These are phyloP conservation scores for Tichodroma muraria DNA, from an alignment of 2,113 vertebrate species.

Conservation along the genomic window DNA sequence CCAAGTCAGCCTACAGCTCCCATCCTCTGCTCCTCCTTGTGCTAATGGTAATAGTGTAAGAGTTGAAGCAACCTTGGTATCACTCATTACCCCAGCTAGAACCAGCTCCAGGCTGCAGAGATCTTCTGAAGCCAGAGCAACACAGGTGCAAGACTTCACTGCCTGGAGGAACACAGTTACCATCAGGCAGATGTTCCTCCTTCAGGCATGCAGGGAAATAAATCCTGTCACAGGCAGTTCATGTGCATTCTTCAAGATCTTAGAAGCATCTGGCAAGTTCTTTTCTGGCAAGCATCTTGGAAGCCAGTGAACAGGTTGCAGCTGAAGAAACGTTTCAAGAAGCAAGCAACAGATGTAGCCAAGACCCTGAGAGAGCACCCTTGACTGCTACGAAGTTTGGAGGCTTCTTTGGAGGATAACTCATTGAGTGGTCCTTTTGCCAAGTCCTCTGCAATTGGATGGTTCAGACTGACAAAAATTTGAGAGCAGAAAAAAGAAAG, in stretches of 20 bases:
- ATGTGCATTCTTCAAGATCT: background rate
- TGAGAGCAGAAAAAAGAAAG: background rate
- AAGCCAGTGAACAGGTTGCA: background rate
- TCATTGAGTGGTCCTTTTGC: background rate
- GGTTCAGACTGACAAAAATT: background rate
- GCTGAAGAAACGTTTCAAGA: background rate
- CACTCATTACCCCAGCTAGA: background rate
- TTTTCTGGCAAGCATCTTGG: background rate
- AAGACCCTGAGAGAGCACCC: background rate
- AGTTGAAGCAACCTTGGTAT: background rate
- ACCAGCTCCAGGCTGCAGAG: background rate
- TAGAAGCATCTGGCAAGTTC: background rate
- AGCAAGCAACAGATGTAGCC: background rate
- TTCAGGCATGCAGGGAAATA: background rate
- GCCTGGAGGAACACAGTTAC: background rate
- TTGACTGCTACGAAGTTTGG: background rate
- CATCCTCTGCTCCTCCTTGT: background rate
- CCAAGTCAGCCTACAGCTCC: background rate
- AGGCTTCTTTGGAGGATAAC: background rate
- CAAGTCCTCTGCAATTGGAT: background rate
- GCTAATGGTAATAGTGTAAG: background rate
- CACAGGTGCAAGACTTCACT: fast-evolving
- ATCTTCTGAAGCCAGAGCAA: background rate
- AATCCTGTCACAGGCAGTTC: background rate
- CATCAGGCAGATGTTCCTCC: background rate